Evolutionary conservation across 2,797 vertebrate genomes (phyloP).

Genomic region (Myioborus miniatus): DNA sequence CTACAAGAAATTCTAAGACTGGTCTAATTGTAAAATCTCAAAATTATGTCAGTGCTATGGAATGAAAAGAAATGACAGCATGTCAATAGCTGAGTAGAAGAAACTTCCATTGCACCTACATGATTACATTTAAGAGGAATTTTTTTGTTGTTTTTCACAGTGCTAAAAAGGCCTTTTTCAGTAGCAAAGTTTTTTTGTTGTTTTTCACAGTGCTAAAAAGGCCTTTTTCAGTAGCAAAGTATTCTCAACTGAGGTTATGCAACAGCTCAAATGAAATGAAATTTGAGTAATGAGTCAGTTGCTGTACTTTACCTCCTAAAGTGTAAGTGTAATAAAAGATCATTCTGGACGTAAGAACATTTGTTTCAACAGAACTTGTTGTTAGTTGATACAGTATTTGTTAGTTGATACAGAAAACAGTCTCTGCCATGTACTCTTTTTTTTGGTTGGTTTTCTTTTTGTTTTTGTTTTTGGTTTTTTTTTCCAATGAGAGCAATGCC

Average conservation of each 20-base stretch:
- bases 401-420: not conserved
- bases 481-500: not conserved
- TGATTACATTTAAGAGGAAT: not conserved
- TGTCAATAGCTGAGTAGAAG: not conserved
- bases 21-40: not conserved
- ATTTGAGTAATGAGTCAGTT: not conserved
- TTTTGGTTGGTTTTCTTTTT: too few relatives aligned
- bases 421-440: not conserved
- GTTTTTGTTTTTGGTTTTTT: too few relatives aligned
- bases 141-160: not conserved
- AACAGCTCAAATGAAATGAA: conserved; percentile 20
- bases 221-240: not conserved
- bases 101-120: not conserved
- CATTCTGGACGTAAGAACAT: not conserved
- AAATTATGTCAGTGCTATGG: not conserved
- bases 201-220: conserved; percentile 6
- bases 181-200: not conserved
- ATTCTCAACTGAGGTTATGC: conserved; percentile 4
- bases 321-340: not conserved
- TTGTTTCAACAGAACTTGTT: not conserved
- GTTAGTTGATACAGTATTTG: not conserved
- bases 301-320: not conserved
- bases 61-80: not conserved
- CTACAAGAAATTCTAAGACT: not conserved
- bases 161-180: not conserved